Evolutionary conservation across 1,140 invertebrate genomes (phyloP), one percentile per base, ranked within the genome.

Genomic region (Pogonognathellus flavescens): DNA sequence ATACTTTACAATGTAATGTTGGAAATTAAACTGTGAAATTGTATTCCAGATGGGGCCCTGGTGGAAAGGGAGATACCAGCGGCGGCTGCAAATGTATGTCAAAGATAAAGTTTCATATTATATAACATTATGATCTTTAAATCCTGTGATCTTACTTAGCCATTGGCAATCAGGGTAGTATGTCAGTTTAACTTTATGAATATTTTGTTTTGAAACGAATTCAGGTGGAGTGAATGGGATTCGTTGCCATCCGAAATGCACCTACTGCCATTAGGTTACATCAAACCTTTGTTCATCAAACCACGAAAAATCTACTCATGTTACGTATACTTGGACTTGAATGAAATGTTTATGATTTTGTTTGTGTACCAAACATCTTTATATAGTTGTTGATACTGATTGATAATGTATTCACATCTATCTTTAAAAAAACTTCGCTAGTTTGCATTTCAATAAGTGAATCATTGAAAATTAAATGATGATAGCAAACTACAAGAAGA

Each of bases 231-330:
- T 96, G 14, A 95, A 96, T 89, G 95, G 95, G 57, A 91, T 94
- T 41, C 94, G 94, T 89, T 98, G 97, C 90, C 96, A 97, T 91
- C 95, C 95, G 6, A 93, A 94, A 84, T 98, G 96, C 90, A 95
- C 94, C 90, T 97, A 97, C 91, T 97, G 96, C 90, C 96, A 98
- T 91, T 97, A 91, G 89, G 22, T 70, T 11, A 0, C 3, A 62
- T n/a, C 16, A n/a, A 60, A 62, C 14, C 8, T 62, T 62, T 57
- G 2, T 57, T 57, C 53, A 14, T 3, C 11, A 57, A 57, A n/a
- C 25, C n/a, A n/a, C 14, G 14, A 76, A n/a, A n/a, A 49, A 5
- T n/a, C 5, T 18, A n/a, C 5, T 18, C n/a, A 41, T 16, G 25
- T 41, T 41, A 41, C 31, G 8, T 11, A 11, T 9, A 3, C 9